Conservation (phyloP, 2,888 invertebrate genomes). For the Eucriotettix oculatus region DNA sequence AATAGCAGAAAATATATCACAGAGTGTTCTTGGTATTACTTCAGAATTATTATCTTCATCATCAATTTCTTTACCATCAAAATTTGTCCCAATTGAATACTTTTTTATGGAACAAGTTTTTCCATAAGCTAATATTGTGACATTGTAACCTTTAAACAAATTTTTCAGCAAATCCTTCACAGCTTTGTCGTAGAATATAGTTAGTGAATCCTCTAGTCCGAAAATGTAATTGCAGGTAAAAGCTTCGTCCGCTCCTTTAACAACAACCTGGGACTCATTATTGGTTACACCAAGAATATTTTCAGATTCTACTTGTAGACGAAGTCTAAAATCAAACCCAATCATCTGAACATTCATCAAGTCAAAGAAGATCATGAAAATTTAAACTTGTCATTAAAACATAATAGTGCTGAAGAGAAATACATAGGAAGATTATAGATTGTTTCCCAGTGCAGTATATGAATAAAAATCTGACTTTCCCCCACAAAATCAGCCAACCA, state of each 20-base stretch:
- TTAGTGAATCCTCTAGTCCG: slow-evolving; percentile 47
- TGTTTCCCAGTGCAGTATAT: no score
- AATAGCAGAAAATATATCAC: slow-evolving; percentile 60
- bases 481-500: no score
- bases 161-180: slow-evolving; percentile 53
- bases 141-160: slow-evolving; percentile 79
- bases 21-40: slow-evolving; percentile 72
- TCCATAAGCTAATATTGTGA: slow-evolving; percentile 86
- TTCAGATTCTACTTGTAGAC: slow-evolving; percentile 63
- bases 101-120: slow-evolving; percentile 94
- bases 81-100: slow-evolving; percentile 79
- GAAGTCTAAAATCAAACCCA: slow-evolving; percentile 66
- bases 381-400: no score
- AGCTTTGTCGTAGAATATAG: slow-evolving; percentile 53
- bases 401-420: no score
- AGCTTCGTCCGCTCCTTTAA: slow-evolving; percentile 44
- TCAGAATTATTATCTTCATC: slow-evolving; percentile 51
- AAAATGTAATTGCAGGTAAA: slow-evolving; percentile 80
- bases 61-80: slow-evolving; percentile 42
- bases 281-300: slow-evolving; percentile 49
- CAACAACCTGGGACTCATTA: slow-evolving; percentile 49
- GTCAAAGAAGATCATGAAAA: no score
- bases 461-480: no score
- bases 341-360: no score
- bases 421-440: no score